Evolutionary conservation across 1,140 invertebrate species (phyloP), one percentile per base, ranked within the genome.

Genomic region (Pogonomyrmex californicus): DNA sequence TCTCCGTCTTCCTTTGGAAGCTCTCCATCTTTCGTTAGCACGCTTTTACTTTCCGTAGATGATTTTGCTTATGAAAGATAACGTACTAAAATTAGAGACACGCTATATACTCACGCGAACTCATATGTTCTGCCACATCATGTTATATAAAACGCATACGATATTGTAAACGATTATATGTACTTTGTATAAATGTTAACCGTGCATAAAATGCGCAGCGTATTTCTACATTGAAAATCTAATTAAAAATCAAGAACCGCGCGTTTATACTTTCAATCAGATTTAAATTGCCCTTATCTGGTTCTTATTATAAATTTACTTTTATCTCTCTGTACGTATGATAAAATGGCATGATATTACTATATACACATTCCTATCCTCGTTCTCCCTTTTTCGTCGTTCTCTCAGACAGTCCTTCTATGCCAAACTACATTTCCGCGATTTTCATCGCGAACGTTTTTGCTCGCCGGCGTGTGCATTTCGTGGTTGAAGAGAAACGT

Each of bases 401-500:
- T 82, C 47, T 38, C 51, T 60, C 56, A 62, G 33, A 51, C 60
- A 51, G 41, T 83, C 68, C 73, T 83, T 75, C 23, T 12, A 47
- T 49, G 54, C 79, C 66, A 73, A 83, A 83, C 68, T 73, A 83
- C 56, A 83, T 83, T 85, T 77, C 68, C 73, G 30, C 30, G 71
- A 85, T 78, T 76, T 85, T 78, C 60, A 49, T 85, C 44, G 82
- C 49, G 14, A 41, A 65, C 62, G 75, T 85, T 85, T 85, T 85
- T 78, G 60, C 36, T 85, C 38, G 73, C 47, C 73, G 36, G 49
- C 47, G 58, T 73, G 60, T 77, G 82, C 58, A 78, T 78, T 62
- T 86, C 49, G 54, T 36, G 66, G 78, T 23, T 73, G 47, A 79
- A 83, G 63, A 82, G 85, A 86, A 78, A 68, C 78, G 73, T 82